Conservation (phyloP, 2,113 vertebrate genomes). For the Prietella phreatophila region DNA sequence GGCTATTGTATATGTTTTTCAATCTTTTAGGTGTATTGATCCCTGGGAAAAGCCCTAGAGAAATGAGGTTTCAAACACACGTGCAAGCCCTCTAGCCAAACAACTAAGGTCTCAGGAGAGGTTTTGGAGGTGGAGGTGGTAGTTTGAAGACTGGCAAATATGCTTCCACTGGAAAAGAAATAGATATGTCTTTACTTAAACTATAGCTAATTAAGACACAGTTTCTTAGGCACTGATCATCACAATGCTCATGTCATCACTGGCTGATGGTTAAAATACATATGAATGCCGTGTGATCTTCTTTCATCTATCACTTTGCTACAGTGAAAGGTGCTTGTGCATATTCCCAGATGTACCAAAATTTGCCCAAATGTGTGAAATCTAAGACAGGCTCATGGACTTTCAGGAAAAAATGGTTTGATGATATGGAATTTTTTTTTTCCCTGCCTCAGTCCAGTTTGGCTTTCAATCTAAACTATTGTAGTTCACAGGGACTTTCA, state of each 20-base stretch:
- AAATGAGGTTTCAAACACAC: constrained; percentile 44
- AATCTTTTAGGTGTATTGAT: constrained; percentile 61
- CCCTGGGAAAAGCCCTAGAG: constrained; percentile 66
- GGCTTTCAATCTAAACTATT: constrained; percentile 24
- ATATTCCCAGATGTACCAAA: constrained; percentile 62
- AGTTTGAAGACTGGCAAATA: not conserved
- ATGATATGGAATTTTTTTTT: constrained; percentile 60
- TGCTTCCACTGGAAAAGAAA: constrained; percentile 9
- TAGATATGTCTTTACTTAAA: constrained; percentile 16
- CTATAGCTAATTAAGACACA: constrained; percentile 24
- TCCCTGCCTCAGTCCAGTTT: constrained; percentile 18
- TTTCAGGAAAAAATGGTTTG: constrained; percentile 49
- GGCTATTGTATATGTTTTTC: constrained; percentile 64
- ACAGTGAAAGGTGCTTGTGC: constrained; percentile 56
- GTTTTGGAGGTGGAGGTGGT: constrained; percentile 5
- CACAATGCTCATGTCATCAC: constrained; percentile 29
- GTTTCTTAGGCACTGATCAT: constrained; percentile 14
- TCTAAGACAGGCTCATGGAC: constrained; percentile 57
- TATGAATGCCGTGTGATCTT: constrained; percentile 43
- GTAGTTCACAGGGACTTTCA: not conserved
- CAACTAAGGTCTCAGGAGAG: constrained; percentile 9
- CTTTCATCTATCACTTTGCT: constrained; percentile 29
- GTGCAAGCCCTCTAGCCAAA: constrained; percentile 22
- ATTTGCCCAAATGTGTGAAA: constrained; percentile 65
- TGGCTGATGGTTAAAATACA: constrained; percentile 22